Conservation (phyloP, 2,113 vertebrate species). For the Marmota flaviventris region DNA sequence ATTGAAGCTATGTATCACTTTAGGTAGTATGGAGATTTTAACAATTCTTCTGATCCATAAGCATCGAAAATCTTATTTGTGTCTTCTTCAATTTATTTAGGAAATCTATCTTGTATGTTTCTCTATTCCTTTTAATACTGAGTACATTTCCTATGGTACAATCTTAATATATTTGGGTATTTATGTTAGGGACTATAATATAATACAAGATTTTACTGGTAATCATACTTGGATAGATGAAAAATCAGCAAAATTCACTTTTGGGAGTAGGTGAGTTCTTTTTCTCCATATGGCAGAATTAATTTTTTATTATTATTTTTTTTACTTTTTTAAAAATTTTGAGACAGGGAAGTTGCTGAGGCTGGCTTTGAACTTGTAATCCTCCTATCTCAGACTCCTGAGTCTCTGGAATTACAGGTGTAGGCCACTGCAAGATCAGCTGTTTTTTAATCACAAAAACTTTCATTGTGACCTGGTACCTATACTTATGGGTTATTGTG, state of each 20-base stretch:
- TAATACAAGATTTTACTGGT: neutral
- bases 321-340: too few relatives aligned
- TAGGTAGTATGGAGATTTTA: neutral
- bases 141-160: neutral
- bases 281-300: neutral
- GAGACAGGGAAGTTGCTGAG: too few relatives aligned
- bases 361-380: too few relatives aligned
- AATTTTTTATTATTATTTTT: neutral
- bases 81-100: neutral
- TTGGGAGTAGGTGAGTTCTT: neutral
- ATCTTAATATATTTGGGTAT: neutral
- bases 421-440: neutral
- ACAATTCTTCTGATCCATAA: neutral
- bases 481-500: neutral
- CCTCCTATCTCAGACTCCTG: too few relatives aligned
- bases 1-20: neutral
- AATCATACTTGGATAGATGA: slow-evolving; percentile 15
- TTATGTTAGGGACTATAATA: neutral
- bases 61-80: neutral
- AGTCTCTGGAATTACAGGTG: too few relatives aligned
- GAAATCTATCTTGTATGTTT: neutral
- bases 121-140: neutral
- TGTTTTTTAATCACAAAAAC: slow-evolving; percentile 48
- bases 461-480: neutral
- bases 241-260: slow-evolving; percentile 47